phyloP scores from a whole-genome alignment of 2,888 invertebrate genomes.

The Dicranocentrus wangi region DNA sequence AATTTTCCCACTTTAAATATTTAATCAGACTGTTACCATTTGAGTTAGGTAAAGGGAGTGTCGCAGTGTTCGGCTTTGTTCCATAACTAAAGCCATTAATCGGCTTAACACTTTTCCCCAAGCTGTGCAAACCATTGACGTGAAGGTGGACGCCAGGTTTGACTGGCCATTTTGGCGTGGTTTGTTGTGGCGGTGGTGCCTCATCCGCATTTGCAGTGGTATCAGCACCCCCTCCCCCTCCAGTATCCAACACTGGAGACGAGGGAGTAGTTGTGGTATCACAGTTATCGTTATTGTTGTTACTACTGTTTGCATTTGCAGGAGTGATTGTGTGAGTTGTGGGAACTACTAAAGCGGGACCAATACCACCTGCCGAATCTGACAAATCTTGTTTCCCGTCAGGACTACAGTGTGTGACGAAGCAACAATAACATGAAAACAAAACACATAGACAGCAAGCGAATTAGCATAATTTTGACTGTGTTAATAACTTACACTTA shows the following conservation, averaged over 20 bases:
- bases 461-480: conserved; percentile 22
- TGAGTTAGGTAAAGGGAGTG: conserved; percentile 66
- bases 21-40: conserved; percentile 44
- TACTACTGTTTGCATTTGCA: conserved; percentile 41
- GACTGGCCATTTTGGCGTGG: conserved; percentile 85
- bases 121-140: conserved; percentile 87
- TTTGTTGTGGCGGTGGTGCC: conserved; percentile 50
- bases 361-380: conserved; percentile 60
- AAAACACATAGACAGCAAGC: conserved; percentile 58
- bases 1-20: too few relatives aligned
- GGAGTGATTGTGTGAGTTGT: conserved; percentile 52
- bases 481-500: too few relatives aligned
- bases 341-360: conserved; percentile 50
- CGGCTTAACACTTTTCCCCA: conserved; percentile 74
- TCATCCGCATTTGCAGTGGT: conserved; percentile 15
- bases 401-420: conserved; percentile 63
- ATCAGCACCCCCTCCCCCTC: conserved; percentile 16
- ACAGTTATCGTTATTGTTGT: conserved; percentile 51
- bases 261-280: conserved; percentile 36
- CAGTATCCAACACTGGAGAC: conserved; percentile 35
- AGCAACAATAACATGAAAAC: conserved; percentile 60
- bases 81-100: conserved; percentile 73
- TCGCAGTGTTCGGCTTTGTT: conserved; percentile 70
- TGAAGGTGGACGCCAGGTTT: conserved; percentile 92
- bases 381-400: conserved; percentile 71